Evolutionary conservation across 2,113 vertebrate species (phyloP).

Genomic region (Oncorhynchus kisutch): DNA sequence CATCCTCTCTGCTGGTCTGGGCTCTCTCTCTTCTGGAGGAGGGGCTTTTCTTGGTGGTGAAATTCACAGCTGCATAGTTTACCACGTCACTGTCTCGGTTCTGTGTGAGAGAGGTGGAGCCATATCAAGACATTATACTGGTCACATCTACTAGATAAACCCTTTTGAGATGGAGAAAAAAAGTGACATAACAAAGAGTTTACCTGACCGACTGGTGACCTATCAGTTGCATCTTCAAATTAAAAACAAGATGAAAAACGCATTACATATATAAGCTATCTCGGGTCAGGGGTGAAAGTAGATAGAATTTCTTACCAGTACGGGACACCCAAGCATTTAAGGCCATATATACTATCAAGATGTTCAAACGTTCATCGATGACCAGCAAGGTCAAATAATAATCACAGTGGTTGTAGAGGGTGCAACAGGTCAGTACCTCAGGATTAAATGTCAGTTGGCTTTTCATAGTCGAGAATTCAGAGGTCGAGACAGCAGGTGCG

Average conservation of each 20-base stretch:
- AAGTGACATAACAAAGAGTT: not conserved
- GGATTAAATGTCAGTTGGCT: no score
- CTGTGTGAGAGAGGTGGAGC: not conserved
- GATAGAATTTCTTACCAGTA: not conserved
- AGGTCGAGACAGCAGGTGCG: no score
- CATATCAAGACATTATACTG: not conserved
- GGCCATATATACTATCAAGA: no score
- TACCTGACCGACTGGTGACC: not conserved
- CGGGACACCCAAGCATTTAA: no score
- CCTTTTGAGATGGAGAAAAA: not conserved
- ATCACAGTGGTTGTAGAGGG: no score
- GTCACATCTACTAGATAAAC: not conserved
- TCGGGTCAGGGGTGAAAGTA: no score
- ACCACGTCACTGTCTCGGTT: not conserved
- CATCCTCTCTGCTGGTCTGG: not conserved
- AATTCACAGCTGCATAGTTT: conserved; percentile 10
- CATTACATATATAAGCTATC: not conserved
- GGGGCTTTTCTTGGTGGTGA: not conserved
- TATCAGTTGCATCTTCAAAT: not conserved
- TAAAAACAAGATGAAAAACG: not conserved
- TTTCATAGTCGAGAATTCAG: no score
- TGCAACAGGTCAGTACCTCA: no score
- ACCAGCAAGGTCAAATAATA: no score
- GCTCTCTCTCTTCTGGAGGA: not conserved
- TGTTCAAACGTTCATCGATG: no score